Base-by-base conservation (phyloP, 2,797 vertebrate species). In the Sebastes alutus region DNA sequence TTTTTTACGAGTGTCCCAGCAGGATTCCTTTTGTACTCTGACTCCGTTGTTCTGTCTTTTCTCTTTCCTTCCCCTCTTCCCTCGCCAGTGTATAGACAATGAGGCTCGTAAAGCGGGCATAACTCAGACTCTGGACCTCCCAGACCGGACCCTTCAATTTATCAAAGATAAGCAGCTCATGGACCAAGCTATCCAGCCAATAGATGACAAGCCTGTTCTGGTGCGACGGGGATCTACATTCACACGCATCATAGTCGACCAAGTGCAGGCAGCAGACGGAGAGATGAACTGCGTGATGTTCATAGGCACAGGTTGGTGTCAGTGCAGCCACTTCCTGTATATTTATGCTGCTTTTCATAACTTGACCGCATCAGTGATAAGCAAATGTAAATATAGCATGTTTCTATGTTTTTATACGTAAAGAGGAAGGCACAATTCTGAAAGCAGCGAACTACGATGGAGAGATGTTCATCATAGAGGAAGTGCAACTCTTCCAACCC, bases 381-480 rank as follows among this genome's bases (percentile, higher is more conserved):
- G 25, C 25, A 25, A 4, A 7, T 74, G 16, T 76, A 54, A 86
- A 75, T 67, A 25, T 20, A 20, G 0, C 4, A 7, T n/a, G 2
- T 54, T 20, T 65, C 5, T 73, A 2, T 72, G 2, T 61, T 83
- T 88, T 69, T 71, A 6, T 58, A 4, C 18, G 1, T 74, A 73
- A 71, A 97, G 97, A 94, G 78, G 79, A 91, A 2, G 96, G 97
- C 30, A 96, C 94, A 32, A 71, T 98, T 55, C 88, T 97, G 86
- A 97, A 97, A 91, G 96, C 96, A 20, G 91, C 97, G 30, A 95
- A 90, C 80, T 95, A 94, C 5, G 65, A 89, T 0, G 93, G 92
- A 58, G 93, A 96, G 58, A 95, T 94, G 91, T 92, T 97, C 88
- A 95, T 96, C 80, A 93, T 97, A 55, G 97, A 97, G 67, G 96